A percentile compares a stretch with the other conserved stretches of the same genome.
Evolutionary conservation across 2,888 invertebrate species (phyloP).

Genomic region (Amiota minor): DNA sequence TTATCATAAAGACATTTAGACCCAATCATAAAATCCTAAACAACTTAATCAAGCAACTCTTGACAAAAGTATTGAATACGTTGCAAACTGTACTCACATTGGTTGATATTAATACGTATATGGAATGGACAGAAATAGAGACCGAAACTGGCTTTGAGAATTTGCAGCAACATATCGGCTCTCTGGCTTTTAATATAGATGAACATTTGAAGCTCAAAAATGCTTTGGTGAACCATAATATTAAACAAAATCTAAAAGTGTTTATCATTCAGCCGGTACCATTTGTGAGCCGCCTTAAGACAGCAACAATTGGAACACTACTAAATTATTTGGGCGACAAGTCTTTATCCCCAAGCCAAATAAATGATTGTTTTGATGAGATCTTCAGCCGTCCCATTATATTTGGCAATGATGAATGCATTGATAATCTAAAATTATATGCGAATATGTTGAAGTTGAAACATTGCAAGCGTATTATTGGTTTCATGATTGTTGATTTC

Average conservation of each 20-base stretch:
- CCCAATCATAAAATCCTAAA: conserved; percentile 21
- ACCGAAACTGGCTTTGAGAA: conserved; percentile 36
- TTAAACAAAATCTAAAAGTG: conserved; percentile 54
- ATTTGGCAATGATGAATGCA: conserved; percentile 64
- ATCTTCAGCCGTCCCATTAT: conserved; percentile 57
- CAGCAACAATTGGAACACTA: conserved; percentile 57
- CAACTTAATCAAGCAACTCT: conserved; percentile 59
- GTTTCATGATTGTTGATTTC: conserved; percentile 46
- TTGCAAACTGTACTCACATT: conserved; percentile 63
- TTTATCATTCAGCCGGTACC: conserved; percentile 62
- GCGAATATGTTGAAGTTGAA: conserved; percentile 50
- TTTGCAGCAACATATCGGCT: conserved; percentile 62
- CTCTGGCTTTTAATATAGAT: conserved; percentile 54
- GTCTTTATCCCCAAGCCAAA: conserved; percentile 37
- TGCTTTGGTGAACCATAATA: conserved; percentile 55
- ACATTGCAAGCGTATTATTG: conserved; percentile 54
- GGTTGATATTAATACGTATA: conserved; percentile 62
- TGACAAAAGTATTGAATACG: conserved; percentile 58
- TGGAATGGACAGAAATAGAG: conserved; percentile 67
- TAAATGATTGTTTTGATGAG: conserved; percentile 57
- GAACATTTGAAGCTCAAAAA: conserved; percentile 56
- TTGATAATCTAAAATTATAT: conserved; percentile 57
- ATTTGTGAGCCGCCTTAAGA: conserved; percentile 51
- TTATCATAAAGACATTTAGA: conserved; percentile 9
- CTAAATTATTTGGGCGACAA: conserved; percentile 52